Evolutionary conservation across 30 jellyfish, hydroid and myxozoan species (phyloP).

Genomic region (Morbakka virulenta): DNA sequence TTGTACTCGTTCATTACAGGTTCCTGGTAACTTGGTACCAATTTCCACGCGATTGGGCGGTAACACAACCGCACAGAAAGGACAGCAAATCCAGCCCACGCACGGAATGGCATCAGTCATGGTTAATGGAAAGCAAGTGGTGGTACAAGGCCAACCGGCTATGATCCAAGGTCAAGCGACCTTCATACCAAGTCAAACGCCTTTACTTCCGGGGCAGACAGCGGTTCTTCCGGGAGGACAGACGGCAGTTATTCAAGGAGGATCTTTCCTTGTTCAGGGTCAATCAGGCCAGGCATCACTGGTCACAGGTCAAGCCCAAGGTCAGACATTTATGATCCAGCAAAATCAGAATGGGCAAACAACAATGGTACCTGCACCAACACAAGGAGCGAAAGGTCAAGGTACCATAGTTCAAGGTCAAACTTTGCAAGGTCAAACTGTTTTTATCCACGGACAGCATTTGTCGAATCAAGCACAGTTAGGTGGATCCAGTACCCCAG

Average conservation of each 20-base stretch:
- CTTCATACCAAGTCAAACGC: slow-evolving; percentile 85
- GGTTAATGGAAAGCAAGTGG: slow-evolving; percentile 95
- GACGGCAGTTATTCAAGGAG: slow-evolving; percentile 95
- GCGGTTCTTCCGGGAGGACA: slow-evolving; percentile 93
- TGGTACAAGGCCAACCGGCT: slow-evolving; percentile 98
- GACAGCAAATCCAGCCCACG: slow-evolving; percentile 74
- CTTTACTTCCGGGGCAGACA: slow-evolving; percentile 87
- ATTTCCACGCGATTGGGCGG: slow-evolving; percentile 85
- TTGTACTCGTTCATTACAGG: slow-evolving; percentile 62
- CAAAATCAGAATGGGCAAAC: slow-evolving; percentile 63
- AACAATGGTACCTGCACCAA: slow-evolving; percentile 62
- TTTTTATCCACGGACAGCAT: slow-evolving; percentile 93
- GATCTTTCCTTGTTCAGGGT: slow-evolving; percentile 90
- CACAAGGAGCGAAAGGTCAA: slow-evolving; percentile 62
- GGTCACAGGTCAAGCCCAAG: slow-evolving; percentile 89
- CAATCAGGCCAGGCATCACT: slow-evolving; percentile 97
- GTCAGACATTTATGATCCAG: slow-evolving; percentile 97
- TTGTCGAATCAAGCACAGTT: neutral
- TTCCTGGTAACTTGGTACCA: slow-evolving; percentile 93
- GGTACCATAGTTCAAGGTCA: slow-evolving; percentile 81
- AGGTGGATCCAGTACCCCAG: neutral
- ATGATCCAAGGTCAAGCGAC: slow-evolving; percentile 97
- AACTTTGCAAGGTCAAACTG: slow-evolving; percentile 92
- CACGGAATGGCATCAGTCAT: slow-evolving; percentile 98
- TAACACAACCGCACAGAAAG: slow-evolving; percentile 68